Percentiles rank a stretch among this genome's conserved stretches.
Evolutionary conservation across 2,797 vertebrate genomes (phyloP).

Genomic region (Heterohyrax brucei): DNA sequence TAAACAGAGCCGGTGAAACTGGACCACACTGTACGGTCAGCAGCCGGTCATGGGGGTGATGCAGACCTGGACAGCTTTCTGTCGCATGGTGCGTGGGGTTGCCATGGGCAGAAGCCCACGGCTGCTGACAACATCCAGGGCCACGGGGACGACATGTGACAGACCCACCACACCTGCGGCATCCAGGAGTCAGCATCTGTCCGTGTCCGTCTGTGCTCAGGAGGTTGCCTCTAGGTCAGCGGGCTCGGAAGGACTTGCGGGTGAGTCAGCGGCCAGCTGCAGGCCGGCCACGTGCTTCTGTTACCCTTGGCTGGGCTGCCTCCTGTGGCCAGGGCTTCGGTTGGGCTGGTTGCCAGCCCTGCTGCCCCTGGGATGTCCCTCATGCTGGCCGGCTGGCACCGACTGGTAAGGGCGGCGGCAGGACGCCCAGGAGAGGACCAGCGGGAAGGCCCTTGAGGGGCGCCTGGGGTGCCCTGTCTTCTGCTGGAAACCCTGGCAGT

Average conservation of each 20-base stretch:
- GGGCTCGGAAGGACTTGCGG: background rate
- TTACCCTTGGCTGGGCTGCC: background rate
- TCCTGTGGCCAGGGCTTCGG: background rate
- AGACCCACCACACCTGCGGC: background rate
- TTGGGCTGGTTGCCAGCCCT: background rate
- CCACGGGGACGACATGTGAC: background rate
- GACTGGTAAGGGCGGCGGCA: background rate
- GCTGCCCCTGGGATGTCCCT: background rate
- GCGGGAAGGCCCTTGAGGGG: background rate
- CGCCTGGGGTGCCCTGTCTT: too few relatives aligned
- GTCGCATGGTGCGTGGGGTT: background rate
- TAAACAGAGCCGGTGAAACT: background rate
- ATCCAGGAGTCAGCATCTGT: background rate
- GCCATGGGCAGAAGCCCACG: background rate
- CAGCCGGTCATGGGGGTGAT: background rate
- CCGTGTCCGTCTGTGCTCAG: background rate
- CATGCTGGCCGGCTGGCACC: background rate
- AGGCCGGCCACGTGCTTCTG: rapidly evolving
- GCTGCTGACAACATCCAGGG: background rate
- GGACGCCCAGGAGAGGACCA: background rate
- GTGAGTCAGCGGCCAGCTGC: rapidly evolving
- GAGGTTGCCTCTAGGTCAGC: background rate
- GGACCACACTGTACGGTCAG: background rate
- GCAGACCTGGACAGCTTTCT: too few relatives aligned
- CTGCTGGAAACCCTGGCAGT: too few relatives aligned